A percentile compares a stretch with the other conserved stretches of the same genome.
These are phyloP conservation scores for Petrocephalus zakoni DNA, from an alignment of 2,113 vertebrate species.

Conservation along the genomic window DNA sequence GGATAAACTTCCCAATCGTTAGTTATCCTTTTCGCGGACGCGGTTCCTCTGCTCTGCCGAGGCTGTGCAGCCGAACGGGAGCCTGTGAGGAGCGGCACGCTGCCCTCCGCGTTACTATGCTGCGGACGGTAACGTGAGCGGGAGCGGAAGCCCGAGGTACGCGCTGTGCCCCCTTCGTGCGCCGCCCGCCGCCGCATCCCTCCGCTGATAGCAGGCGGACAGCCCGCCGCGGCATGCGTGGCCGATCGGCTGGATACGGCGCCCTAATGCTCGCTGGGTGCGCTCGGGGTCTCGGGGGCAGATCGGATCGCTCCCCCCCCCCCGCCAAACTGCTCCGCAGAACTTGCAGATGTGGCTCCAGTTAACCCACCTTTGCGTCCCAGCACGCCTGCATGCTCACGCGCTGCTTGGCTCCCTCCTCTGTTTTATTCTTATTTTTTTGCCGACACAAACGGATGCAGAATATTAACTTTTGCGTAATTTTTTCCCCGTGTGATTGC, in stretches of 20 bases:
- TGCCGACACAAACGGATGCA: background rate
- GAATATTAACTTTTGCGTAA: conserved; percentile 6
- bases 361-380: background rate
- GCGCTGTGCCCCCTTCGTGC: conserved; percentile 12
- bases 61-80: too few relatives aligned
- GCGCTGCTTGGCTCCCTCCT: background rate
- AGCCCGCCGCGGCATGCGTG: background rate
- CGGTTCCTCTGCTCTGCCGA: too few relatives aligned
- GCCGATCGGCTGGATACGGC: conserved; percentile 10
- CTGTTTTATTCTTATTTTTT: too few relatives aligned
- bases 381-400: background rate
- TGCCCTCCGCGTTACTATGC: conserved; percentile 17
- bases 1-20: too few relatives aligned
- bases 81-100: too few relatives aligned
- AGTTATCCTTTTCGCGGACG: too few relatives aligned
- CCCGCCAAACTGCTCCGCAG: background rate
- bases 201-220: conserved; percentile 3
- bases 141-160: conserved; percentile 22
- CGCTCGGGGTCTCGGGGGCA: background rate
- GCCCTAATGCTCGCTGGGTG: background rate
- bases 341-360: conserved; percentile 12
- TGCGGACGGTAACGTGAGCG: conserved; percentile 15
- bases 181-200: conserved; percentile 10
- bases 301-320: background rate
- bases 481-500: background rate